These are phyloP conservation scores for Pheucticus melanocephalus DNA, from an alignment of 2,113 vertebrate species.

Conservation along the genomic window DNA sequence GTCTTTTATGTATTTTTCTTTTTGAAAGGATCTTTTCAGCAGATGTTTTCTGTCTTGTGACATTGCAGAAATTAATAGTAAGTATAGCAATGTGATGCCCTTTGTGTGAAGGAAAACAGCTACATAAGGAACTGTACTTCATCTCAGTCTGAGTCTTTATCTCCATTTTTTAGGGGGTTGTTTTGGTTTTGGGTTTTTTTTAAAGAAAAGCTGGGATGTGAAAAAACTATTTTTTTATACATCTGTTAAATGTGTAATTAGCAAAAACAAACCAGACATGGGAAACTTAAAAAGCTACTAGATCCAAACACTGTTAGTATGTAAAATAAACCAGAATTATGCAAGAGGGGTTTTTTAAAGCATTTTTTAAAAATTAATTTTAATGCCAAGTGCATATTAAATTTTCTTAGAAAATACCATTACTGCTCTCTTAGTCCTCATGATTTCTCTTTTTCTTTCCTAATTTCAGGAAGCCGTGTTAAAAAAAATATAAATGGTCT, in stretches of 20 bases:
- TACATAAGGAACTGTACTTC: not conserved
- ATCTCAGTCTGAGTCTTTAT: not conserved
- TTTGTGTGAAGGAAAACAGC: not conserved
- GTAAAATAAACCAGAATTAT: not conserved
- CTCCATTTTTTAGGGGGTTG: not conserved
- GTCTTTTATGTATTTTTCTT: not conserved
- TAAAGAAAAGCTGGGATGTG: not conserved
- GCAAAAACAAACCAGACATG: not conserved
- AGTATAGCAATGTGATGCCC: not conserved
- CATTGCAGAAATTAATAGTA: not conserved
- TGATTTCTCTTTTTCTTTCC: not conserved
- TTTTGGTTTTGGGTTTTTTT: not conserved
- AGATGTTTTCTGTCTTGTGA: not conserved
- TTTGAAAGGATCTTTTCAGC: not conserved
- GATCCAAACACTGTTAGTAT: not conserved
- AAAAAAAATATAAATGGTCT: not conserved
- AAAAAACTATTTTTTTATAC: not conserved
- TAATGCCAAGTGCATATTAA: not conserved
- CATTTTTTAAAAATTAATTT: not conserved
- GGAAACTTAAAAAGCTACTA: not conserved
- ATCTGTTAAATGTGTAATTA: not conserved
- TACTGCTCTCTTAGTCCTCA: not conserved
- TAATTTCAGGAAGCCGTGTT: not conserved
- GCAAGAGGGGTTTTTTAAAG: fast-evolving
- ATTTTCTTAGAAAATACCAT: not conserved